Conservation (phyloP, 2,797 vertebrate species). For the Saxicola maurus region DNA sequence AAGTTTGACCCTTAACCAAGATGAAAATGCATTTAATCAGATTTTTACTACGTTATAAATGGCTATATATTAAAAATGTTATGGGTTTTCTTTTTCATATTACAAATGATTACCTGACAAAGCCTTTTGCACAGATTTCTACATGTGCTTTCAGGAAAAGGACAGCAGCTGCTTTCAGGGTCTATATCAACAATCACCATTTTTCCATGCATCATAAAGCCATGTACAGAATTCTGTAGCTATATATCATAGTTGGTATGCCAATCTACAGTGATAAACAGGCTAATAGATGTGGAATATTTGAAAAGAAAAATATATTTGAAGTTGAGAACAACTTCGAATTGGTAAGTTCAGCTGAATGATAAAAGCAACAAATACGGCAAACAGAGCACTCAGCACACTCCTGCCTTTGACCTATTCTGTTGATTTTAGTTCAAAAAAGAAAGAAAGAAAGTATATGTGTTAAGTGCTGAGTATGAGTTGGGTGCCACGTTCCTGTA, state of each 20-base stretch:
- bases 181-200: background rate
- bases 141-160: background rate
- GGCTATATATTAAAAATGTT: background rate
- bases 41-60: background rate
- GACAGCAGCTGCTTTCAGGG: background rate
- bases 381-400: background rate
- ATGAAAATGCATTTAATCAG: background rate
- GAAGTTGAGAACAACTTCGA: background rate
- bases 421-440: background rate
- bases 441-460: background rate
- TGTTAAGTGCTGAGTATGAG: background rate
- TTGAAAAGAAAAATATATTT: background rate
- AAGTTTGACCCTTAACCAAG: background rate
- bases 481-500: background rate
- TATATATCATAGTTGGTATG: background rate
- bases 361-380: background rate
- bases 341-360: background rate
- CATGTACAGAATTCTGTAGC: background rate
- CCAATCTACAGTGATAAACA: background rate
- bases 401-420: background rate
- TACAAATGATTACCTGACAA: background rate
- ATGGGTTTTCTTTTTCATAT: background rate
- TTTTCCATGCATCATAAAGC: background rate
- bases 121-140: background rate
- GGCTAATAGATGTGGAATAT: background rate